A percentile compares a stretch with the other conserved stretches of the same genome.
These are phyloP conservation scores for Cassiopea xamachana DNA, from an alignment of 30 jellyfish, hydroid and myxozoan genomes.

Conservation along the genomic window DNA sequence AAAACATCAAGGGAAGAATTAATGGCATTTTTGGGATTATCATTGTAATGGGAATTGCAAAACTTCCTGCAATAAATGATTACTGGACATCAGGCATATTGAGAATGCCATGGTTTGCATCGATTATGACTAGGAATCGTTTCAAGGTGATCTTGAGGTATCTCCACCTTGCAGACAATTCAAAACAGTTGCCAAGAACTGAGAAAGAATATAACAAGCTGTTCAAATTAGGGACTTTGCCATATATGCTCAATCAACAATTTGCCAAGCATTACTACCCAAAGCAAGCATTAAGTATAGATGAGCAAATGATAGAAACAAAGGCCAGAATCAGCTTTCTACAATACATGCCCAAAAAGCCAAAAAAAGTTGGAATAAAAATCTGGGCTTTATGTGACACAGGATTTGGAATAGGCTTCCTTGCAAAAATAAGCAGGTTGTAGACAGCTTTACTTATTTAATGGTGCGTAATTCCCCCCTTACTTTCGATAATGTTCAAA, in stretches of 20 bases:
- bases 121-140: not conserved
- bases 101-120: not conserved
- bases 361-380: conserved; percentile 3
- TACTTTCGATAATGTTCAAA: too few relatives aligned
- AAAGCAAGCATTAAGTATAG: conserved; percentile 25
- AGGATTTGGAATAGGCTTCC: too few relatives aligned
- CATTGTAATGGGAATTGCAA: not conserved
- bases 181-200: not conserved
- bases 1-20: not conserved
- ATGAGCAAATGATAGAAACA: conserved; percentile 67
- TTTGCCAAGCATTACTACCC: not conserved
- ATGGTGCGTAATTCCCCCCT: too few relatives aligned
- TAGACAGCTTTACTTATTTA: too few relatives aligned
- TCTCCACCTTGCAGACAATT: not conserved
- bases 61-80: not conserved
- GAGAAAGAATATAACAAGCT: conserved; percentile 19
- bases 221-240: conserved; percentile 20
- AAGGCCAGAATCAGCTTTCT: not conserved
- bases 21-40: not conserved
- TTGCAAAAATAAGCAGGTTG: too few relatives aligned
- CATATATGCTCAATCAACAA: not conserved
- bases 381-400: too few relatives aligned
- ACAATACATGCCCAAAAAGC: conserved; percentile 2
- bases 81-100: not conserved
- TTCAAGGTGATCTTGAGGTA: not conserved